Conservation (phyloP, 1,140 invertebrate genomes). For the Trachelipus rathkii region DNA sequence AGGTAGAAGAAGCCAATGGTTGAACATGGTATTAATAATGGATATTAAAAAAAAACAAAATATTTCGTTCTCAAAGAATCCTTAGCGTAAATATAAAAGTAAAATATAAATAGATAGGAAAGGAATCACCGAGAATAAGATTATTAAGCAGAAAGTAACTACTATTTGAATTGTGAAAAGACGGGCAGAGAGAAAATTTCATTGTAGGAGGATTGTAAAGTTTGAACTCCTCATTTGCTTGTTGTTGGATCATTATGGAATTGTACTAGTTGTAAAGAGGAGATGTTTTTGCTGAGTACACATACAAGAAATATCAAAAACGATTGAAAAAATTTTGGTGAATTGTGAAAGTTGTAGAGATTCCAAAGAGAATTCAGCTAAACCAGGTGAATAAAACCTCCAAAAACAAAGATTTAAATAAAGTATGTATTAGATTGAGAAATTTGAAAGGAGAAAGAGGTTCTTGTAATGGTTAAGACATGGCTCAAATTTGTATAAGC, state of each 20-base stretch:
- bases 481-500: background rate
- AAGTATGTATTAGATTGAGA: no score
- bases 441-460: background rate
- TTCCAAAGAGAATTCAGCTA: background rate
- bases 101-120: background rate
- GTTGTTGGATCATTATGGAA: background rate
- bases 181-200: background rate
- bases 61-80: background rate
- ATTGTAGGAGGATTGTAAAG: background rate
- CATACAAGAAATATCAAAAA: no score
- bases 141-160: no score
- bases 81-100: background rate
- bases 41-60: background rate
- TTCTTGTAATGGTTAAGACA: background rate
- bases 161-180: background rate
- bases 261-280: no score
- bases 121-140: background rate
- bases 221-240: no score
- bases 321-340: background rate
- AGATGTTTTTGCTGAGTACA: background rate
- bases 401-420: background rate
- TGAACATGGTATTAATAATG: background rate
- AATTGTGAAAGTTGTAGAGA: background rate
- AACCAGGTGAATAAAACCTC: background rate
- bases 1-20: background rate